Evolutionary conservation across 2,113 vertebrate genomes (phyloP).

Genomic region (Triplophysa dalaica): DNA sequence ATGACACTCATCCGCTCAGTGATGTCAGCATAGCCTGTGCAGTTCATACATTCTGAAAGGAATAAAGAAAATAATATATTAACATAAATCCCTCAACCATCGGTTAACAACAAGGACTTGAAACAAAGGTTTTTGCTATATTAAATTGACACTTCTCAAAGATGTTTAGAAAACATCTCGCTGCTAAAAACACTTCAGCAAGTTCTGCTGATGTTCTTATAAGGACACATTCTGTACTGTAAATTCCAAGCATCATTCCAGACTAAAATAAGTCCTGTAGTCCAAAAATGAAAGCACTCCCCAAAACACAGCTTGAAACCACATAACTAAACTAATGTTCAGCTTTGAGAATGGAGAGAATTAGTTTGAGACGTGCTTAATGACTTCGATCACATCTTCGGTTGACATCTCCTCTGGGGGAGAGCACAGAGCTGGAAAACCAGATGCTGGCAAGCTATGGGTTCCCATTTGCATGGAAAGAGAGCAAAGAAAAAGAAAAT

Average conservation of each 20-base stretch:
- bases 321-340: not conserved
- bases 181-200: too few relatives aligned
- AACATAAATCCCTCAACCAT: slow-evolving; percentile 5
- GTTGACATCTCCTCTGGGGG: not conserved
- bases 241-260: not conserved
- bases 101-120: not conserved
- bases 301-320: slow-evolving; percentile 14
- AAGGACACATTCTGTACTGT: slow-evolving; percentile 21
- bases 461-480: slow-evolving; percentile 22
- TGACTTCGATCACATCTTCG: slow-evolving; percentile 7
- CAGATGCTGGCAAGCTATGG: not conserved
- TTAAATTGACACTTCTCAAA: not conserved
- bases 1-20: slow-evolving; percentile 75
- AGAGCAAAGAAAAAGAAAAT: not conserved
- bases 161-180: not conserved
- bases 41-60: slow-evolving; percentile 84
- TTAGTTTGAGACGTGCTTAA: not conserved
- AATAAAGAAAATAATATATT: slow-evolving; percentile 3
- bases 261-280: not conserved
- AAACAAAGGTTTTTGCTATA: not conserved
- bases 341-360: not conserved
- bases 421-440: slow-evolving; percentile 4
- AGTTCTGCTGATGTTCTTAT: not conserved
- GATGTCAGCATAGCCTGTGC: slow-evolving; percentile 77
- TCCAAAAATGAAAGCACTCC: slow-evolving; percentile 19